These are phyloP conservation scores for Chromobotia macracanthus DNA, from an alignment of 2,797 vertebrate genomes.

Conservation along the genomic window DNA sequence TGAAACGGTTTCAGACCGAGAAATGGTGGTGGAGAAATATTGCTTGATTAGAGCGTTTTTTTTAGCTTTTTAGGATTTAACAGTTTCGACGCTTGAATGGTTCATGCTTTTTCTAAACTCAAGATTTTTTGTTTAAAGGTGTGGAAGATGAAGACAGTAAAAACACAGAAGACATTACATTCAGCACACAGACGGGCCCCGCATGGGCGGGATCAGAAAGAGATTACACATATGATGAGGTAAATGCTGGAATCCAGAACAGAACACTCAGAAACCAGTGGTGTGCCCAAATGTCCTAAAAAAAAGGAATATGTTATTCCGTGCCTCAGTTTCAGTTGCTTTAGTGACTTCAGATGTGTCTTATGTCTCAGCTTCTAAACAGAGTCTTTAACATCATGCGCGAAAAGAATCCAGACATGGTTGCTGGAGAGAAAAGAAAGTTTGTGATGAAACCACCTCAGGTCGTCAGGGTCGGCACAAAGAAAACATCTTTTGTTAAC, in stretches of 20 bases:
- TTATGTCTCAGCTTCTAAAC: constrained; percentile 77
- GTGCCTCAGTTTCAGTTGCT: too few species aligned
- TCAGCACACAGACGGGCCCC: constrained; percentile 83
- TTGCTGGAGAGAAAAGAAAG: constrained; percentile 97
- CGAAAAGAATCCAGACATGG: constrained; percentile 99
- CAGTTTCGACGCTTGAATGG: too few species aligned
- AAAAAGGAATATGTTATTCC: accelerated
- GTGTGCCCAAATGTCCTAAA: too few species aligned
- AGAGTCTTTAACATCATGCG: constrained; percentile 91
- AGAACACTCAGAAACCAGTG: too few species aligned
- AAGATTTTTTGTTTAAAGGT: constrained; percentile 46
- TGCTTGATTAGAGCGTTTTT: too few species aligned
- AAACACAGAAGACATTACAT: constrained; percentile 86
- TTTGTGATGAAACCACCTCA: constrained; percentile 96
- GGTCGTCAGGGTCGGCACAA: constrained; percentile 98
- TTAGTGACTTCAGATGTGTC: neutral
- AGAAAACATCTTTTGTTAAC: constrained; percentile 99
- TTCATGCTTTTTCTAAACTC: too few species aligned
- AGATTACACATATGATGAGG: constrained; percentile 91
- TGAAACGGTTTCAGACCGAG: too few species aligned
- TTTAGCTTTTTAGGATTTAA: too few species aligned
- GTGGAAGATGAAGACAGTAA: constrained; percentile 80
- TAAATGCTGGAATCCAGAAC: too few species aligned
- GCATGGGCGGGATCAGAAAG: constrained; percentile 87
- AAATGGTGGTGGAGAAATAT: too few species aligned